Percentiles rank a stretch among this genome's conserved stretches.
These are phyloP conservation scores for Melierax canorus DNA, from an alignment of 2,113 vertebrate species.

Conservation along the genomic window DNA sequence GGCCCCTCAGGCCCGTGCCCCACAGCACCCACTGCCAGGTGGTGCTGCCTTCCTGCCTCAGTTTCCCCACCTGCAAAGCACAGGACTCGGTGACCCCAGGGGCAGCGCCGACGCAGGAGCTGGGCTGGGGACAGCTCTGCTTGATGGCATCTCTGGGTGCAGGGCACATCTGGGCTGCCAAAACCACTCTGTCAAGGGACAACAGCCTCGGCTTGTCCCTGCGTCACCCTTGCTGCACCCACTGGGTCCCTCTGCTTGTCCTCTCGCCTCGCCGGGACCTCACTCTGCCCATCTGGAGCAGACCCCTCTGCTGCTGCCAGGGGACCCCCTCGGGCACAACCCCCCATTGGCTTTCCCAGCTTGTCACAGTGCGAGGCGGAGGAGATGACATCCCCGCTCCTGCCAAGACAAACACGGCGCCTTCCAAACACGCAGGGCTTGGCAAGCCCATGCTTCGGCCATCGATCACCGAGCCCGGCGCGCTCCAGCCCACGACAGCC, in stretches of 20 bases:
- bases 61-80: neutral
- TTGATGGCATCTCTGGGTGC: neutral
- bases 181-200: neutral
- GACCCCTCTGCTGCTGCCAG: neutral
- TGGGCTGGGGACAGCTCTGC: neutral
- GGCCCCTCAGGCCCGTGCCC: neutral
- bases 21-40: rapidly evolving
- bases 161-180: neutral
- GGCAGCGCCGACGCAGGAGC: rapidly evolving
- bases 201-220: neutral
- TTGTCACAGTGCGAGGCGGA: neutral
- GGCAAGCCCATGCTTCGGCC: constrained; percentile 18
- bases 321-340: neutral
- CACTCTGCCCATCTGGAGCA: neutral
- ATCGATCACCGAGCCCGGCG: neutral
- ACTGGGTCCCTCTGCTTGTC: neutral
- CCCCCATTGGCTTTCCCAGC: constrained; percentile 23
- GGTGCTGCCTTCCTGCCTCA: neutral
- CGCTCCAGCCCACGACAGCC: neutral
- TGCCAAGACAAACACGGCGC: constrained; percentile 58
- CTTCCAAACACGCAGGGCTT: constrained; percentile 47
- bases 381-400: constrained; percentile 49
- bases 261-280: rapidly evolving
- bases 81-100: rapidly evolving
- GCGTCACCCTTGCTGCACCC: rapidly evolving